These are phyloP conservation scores for Fregata magnificens DNA, from an alignment of 2,113 vertebrate genomes.

Conservation along the genomic window DNA sequence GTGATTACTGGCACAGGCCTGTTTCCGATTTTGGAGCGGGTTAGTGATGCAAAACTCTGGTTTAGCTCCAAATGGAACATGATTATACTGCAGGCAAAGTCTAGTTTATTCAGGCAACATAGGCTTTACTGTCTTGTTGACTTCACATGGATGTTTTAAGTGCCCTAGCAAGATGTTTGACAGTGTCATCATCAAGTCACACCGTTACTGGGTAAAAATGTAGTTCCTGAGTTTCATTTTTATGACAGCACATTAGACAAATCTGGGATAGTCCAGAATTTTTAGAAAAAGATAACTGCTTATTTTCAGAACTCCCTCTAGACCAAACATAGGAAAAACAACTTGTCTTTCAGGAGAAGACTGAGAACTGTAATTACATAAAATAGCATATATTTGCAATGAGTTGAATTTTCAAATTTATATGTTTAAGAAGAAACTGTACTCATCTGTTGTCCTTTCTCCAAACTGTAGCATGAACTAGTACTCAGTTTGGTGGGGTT, in stretches of 20 bases:
- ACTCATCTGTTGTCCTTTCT: neutral
- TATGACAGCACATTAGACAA: neutral
- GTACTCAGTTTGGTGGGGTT: neutral
- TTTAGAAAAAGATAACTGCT: neutral
- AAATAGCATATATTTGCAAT: neutral
- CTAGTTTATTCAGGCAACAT: neutral
- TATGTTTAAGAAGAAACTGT: neutral
- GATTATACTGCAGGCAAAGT: neutral
- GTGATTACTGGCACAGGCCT: neutral
- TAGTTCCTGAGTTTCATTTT: neutral
- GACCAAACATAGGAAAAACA: neutral
- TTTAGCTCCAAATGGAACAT: neutral
- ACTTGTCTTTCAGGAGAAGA: neutral
- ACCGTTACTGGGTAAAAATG: neutral
- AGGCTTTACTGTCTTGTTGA: neutral
- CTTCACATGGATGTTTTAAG: neutral
- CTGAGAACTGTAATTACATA: neutral
- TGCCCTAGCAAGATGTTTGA: neutral
- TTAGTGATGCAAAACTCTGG: neutral
- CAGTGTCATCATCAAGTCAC: neutral
- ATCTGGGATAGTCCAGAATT: neutral
- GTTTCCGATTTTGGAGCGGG: neutral
- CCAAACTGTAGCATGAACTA: neutral
- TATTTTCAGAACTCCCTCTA: slow-evolving; percentile 3
- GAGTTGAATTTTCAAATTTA: neutral